phyloP scores from a whole-genome alignment of 1,140 invertebrate species.

The Macrosteles quadrilineatus region DNA sequence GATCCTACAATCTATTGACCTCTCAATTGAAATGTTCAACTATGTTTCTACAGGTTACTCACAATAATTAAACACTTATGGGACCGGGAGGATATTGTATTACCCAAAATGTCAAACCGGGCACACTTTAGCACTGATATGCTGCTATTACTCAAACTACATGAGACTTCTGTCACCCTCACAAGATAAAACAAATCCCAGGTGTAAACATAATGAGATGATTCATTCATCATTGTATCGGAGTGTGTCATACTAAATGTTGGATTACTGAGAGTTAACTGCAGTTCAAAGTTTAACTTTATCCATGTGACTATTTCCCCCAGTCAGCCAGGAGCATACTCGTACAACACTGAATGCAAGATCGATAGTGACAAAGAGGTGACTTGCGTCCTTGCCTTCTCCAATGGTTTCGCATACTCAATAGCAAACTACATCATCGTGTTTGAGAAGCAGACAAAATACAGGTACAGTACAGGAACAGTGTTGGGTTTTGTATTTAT shows the following conservation, averaged over 20 bases:
- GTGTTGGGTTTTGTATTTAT: too few species aligned
- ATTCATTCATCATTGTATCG: background rate
- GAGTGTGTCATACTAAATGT: background rate
- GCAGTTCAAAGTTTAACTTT: background rate
- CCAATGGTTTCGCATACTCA: slow-evolving; percentile 20
- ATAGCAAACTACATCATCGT: slow-evolving; percentile 9
- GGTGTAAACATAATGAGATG: background rate
- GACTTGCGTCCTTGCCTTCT: slow-evolving; percentile 7
- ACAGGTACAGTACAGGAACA: slow-evolving; percentile 7
- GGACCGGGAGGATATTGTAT: too few species aligned
- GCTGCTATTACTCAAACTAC: background rate
- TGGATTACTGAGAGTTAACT: background rate
- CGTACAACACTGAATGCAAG: background rate
- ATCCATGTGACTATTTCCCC: background rate
- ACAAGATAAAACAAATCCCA: background rate
- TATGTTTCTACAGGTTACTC: too few species aligned
- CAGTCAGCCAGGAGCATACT: background rate
- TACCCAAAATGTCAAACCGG: too few species aligned
- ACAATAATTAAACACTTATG: too few species aligned
- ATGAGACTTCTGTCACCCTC: background rate
- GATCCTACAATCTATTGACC: too few species aligned
- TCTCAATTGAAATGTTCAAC: too few species aligned
- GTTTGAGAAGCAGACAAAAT: slow-evolving; percentile 26
- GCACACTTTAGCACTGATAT: background rate
- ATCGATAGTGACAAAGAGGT: slow-evolving; percentile 19